These are phyloP conservation scores for Cossypha caffra DNA, from an alignment of 2,797 vertebrate genomes.

Conservation along the genomic window DNA sequence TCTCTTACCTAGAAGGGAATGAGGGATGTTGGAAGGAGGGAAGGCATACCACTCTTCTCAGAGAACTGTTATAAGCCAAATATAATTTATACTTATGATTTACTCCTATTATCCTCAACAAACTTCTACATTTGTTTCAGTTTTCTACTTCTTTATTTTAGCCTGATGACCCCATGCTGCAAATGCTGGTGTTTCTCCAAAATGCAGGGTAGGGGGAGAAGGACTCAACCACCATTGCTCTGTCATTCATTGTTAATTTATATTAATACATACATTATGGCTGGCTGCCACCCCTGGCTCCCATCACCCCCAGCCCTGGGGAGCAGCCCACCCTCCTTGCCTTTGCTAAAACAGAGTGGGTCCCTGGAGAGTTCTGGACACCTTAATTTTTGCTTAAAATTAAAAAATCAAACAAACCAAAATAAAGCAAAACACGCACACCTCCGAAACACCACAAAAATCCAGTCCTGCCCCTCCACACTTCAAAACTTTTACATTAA, in stretches of 20 bases:
- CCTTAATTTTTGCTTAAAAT: background rate
- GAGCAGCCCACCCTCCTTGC: background rate
- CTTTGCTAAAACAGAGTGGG: background rate
- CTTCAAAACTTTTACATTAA: background rate
- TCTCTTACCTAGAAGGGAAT: background rate
- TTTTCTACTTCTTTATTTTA: background rate
- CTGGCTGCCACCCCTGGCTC: background rate
- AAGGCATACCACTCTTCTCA: background rate
- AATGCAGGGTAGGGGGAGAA: background rate
- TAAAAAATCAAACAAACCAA: background rate
- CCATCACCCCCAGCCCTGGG: accelerated
- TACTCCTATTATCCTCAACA: background rate
- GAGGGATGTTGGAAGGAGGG: background rate
- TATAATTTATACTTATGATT: background rate
- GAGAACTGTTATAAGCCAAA: background rate
- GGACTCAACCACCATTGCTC: background rate
- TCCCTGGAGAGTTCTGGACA: background rate
- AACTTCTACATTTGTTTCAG: background rate
- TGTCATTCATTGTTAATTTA: background rate
- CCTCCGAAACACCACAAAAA: background rate
- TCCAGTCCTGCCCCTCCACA: too few species aligned
- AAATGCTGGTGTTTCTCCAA: background rate
- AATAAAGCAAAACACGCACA: background rate
- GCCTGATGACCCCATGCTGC: background rate
- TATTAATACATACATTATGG: too few species aligned